Percentiles rank a stretch among this genome's conserved stretches.
Conservation (phyloP, 2,888 invertebrate genomes). For the Exephanes ischioxanthus region DNA sequence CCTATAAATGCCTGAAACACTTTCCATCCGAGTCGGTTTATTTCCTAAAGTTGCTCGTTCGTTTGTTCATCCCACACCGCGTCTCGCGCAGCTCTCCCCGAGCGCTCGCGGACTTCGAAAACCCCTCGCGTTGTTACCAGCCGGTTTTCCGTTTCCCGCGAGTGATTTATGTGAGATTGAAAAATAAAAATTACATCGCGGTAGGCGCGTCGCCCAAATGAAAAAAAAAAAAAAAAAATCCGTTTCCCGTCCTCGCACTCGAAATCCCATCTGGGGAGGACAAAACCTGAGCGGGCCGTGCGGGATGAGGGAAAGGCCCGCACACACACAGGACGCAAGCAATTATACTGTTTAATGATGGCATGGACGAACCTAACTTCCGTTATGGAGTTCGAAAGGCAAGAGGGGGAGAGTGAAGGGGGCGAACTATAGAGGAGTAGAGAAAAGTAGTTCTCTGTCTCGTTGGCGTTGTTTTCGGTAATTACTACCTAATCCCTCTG, state of each 20-base stretch:
- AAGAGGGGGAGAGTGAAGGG: conserved; percentile 1
- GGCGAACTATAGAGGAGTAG: conserved; percentile 19
- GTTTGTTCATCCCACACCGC: no score
- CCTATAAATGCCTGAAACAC: no score
- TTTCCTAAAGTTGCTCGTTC: no score
- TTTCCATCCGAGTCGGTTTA: no score
- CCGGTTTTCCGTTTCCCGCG: no score
- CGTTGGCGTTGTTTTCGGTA: conserved; percentile 79
- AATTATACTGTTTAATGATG: conserved; percentile 83
- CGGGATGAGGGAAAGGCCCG: conserved; percentile 75
- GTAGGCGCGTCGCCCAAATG: conserved; percentile 1
- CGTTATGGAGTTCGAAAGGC: conserved; percentile 68
- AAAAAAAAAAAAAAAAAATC: conserved; percentile 17
- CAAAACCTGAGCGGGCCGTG: conserved; percentile 50
- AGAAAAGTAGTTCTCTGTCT: conserved; percentile 53
- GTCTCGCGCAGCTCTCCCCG: no score
- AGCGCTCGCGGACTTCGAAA: no score
- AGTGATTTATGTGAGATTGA: not conserved
- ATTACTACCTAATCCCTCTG: conserved; percentile 76
- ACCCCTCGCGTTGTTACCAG: not conserved
- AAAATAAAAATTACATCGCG: not conserved
- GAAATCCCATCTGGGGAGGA: conserved; percentile 55
- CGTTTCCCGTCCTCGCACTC: conserved; percentile 23
- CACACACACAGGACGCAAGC: conserved; percentile 76
- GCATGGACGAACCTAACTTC: conserved; percentile 78